These are phyloP conservation scores for Oceanodroma tethys DNA, from an alignment of 2,113 vertebrate species.

Conservation along the genomic window DNA sequence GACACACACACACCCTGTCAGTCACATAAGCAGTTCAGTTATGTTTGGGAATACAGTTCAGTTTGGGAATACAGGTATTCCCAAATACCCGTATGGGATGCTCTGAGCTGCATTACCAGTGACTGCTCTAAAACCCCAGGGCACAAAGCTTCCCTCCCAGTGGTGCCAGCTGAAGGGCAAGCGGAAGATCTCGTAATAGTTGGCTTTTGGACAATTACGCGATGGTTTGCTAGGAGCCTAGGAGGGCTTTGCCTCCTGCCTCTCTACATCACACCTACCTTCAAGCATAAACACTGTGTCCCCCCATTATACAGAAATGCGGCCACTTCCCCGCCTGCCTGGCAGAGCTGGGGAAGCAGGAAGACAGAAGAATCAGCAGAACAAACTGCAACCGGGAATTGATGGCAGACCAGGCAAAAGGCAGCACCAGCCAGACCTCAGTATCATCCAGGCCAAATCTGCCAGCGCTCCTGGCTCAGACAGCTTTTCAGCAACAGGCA, in stretches of 20 bases:
- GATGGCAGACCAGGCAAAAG: background rate
- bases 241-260: background rate
- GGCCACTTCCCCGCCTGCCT: background rate
- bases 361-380: background rate
- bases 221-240: background rate
- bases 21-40: background rate
- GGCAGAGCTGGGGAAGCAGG: background rate
- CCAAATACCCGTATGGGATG: no score
- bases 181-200: background rate
- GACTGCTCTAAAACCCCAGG: background rate
- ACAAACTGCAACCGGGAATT: background rate
- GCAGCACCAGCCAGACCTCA: background rate
- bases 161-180: background rate
- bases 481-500: background rate
- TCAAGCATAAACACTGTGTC: background rate
- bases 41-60: no score
- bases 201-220: background rate
- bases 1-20: rapidly evolving
- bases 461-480: background rate
- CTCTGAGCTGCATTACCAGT: background rate
- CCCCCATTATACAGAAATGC: background rate
- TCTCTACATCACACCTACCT: background rate
- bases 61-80: rapidly evolving
- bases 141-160: background rate
- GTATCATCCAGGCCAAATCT: background rate